A percentile compares a stretch with the other conserved stretches of the same genome.
Evolutionary conservation across 92 coral and sea anemone species (phyloP).

Genomic region (Porites lobata): DNA sequence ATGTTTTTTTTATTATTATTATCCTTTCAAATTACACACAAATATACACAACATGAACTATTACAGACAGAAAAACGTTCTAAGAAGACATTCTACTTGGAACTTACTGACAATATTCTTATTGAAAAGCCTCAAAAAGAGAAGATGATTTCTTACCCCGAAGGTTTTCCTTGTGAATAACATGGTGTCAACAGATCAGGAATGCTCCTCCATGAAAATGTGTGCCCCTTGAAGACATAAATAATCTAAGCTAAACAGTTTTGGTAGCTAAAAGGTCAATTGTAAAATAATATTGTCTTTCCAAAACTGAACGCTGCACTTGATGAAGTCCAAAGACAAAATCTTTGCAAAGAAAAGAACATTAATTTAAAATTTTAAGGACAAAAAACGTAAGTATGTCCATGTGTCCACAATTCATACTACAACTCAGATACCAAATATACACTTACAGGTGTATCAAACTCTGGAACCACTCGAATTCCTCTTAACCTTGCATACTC

Average conservation of each 20-base stretch:
- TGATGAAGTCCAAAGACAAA: too few species aligned
- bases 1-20: too few species aligned
- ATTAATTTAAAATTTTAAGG: too few species aligned
- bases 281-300: too few species aligned
- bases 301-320: too few species aligned
- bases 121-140: neutral
- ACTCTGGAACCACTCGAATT: conserved; percentile 94
- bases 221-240: conserved; percentile 66
- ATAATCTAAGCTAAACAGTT: too few species aligned
- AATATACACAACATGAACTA: too few species aligned
- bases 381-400: too few species aligned
- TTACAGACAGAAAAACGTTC: neutral
- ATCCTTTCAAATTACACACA: too few species aligned
- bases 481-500: conserved; percentile 95
- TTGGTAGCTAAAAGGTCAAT: neutral
- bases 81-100: neutral
- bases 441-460: conserved; percentile 93
- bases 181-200: conserved; percentile 86
- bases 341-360: too few species aligned
- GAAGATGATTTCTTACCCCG: conserved; percentile 69
- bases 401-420: too few species aligned
- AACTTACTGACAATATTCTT: neutral
- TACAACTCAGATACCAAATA: neutral
- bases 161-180: conserved; percentile 81
- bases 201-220: conserved; percentile 86